These are phyloP conservation scores for Chrysodeixis includens DNA, from an alignment of 2,888 invertebrate species.

Conservation along the genomic window DNA sequence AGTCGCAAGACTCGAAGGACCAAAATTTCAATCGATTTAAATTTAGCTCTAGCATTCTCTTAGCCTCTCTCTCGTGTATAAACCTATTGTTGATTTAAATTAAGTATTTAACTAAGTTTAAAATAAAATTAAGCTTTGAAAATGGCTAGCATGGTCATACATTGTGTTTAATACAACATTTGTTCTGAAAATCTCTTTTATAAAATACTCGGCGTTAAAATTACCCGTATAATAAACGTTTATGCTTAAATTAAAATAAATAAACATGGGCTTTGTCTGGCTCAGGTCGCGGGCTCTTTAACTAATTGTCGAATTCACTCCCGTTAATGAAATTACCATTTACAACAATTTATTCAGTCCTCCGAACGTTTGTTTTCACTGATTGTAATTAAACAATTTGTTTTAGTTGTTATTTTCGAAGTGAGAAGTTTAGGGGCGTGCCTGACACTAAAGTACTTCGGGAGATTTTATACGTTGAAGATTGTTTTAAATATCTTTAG, in stretches of 20 bases:
- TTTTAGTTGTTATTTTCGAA: slow-evolving; percentile 1
- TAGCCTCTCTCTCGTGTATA: neutral
- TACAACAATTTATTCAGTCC: slow-evolving; percentile 26
- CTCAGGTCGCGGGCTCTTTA: slow-evolving; percentile 30
- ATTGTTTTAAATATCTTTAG: neutral
- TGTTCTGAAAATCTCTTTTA: neutral
- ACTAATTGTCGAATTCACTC: slow-evolving; percentile 55
- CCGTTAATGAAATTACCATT: slow-evolving; percentile 53
- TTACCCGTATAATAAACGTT: neutral
- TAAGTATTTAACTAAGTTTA: neutral
- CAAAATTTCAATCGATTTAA: neutral
- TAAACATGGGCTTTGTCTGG: neutral
- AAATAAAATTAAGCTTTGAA: neutral
- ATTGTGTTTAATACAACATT: too few relatives aligned
- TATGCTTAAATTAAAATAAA: neutral
- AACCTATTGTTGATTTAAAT: neutral
- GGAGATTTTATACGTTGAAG: neutral
- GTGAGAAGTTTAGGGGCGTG: neutral
- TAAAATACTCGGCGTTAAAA: neutral
- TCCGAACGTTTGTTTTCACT: slow-evolving; percentile 37
- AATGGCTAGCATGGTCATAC: too few relatives aligned
- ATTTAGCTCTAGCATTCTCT: neutral
- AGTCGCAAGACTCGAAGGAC: neutral
- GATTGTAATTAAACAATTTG: slow-evolving; percentile 21
- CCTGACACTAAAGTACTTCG: neutral